A percentile compares a stretch with the other conserved stretches of the same genome.
Evolutionary conservation across 2,888 invertebrate genomes (phyloP).

Genomic region (Melinaea menophilus): DNA sequence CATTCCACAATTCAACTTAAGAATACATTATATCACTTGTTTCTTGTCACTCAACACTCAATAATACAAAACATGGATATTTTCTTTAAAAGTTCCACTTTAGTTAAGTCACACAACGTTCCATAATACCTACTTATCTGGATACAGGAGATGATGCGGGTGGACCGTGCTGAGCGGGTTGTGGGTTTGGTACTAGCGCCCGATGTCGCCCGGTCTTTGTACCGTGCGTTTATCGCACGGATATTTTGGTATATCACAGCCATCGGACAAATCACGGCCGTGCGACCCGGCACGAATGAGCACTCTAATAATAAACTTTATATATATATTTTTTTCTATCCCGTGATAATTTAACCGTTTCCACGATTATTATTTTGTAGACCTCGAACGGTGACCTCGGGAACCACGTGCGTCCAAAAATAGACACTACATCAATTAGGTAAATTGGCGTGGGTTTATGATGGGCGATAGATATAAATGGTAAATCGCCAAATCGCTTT

Average conservation of each 20-base stretch:
- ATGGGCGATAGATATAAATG: slow-evolving; percentile 33
- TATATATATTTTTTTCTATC: slow-evolving; percentile 73
- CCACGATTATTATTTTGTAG: slow-evolving; percentile 40
- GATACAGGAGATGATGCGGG: slow-evolving; percentile 23
- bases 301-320: slow-evolving; percentile 74
- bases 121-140: slow-evolving; percentile 31
- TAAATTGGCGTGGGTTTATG: slow-evolving; percentile 32
- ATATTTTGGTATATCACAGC: slow-evolving; percentile 75
- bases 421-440: slow-evolving; percentile 52
- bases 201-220: slow-evolving; percentile 57
- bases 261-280: slow-evolving; percentile 76
- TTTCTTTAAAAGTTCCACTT: slow-evolving; percentile 2
- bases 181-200: slow-evolving; percentile 46
- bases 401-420: slow-evolving; percentile 72
- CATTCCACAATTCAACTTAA: slow-evolving; percentile 17
- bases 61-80: neutral
- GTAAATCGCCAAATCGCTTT: slow-evolving; percentile 50
- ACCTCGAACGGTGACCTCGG: slow-evolving; percentile 57
- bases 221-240: slow-evolving; percentile 66
- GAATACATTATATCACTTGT: slow-evolving; percentile 12
- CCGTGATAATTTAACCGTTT: slow-evolving; percentile 61
- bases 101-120: neutral
- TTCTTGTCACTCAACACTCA: neutral
- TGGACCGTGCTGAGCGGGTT: slow-evolving; percentile 46
- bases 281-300: slow-evolving; percentile 75